phyloP scores from a whole-genome alignment of 2,888 invertebrate genomes.

The Lithophane ornitopus region DNA sequence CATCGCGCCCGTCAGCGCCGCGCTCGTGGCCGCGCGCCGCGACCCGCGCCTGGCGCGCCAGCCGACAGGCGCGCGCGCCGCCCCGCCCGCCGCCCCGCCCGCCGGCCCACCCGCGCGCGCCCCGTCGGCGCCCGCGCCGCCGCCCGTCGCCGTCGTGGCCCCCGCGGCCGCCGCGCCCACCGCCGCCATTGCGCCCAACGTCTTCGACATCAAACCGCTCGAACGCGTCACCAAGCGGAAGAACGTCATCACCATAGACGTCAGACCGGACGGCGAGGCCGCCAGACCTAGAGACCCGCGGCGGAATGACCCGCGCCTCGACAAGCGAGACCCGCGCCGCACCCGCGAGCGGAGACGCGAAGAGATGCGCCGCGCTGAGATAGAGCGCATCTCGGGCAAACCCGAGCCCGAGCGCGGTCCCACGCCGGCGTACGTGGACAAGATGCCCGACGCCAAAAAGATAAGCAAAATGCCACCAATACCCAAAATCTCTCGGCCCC shows the following conservation, averaged over 20 bases:
- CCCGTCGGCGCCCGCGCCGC: constrained; percentile 55
- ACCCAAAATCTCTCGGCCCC: constrained; percentile 76
- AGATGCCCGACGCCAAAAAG: constrained; percentile 76
- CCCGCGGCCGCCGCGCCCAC: constrained; percentile 56
- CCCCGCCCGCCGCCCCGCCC: constrained; percentile 31
- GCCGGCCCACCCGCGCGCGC: constrained; percentile 9
- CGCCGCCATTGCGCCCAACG: constrained; percentile 80
- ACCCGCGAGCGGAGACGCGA: constrained; percentile 66
- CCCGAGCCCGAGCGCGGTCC: constrained; percentile 44
- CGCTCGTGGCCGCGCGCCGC: constrained; percentile 79
- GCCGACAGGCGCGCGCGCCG: constrained; percentile 66
- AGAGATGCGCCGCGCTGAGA: constrained; percentile 59
- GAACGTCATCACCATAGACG: constrained; percentile 88
- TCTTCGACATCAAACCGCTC: constrained; percentile 88
- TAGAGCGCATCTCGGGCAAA: constrained; percentile 43
- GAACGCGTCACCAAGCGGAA: constrained; percentile 84
- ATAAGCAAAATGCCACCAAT: constrained; percentile 86
- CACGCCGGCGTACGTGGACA: constrained; percentile 72
- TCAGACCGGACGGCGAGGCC: constrained; percentile 71
- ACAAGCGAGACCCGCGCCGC: constrained; percentile 65
- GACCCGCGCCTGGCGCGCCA: constrained; percentile 76
- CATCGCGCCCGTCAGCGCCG: constrained; percentile 83
- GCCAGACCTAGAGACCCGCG: constrained; percentile 63
- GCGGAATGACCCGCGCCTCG: constrained; percentile 71
- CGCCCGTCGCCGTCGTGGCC: constrained; percentile 61